Evolutionary conservation across 2,797 vertebrate species (phyloP), one percentile per base, ranked within the genome.

Genomic region (Pangasius krempfi): DNA sequence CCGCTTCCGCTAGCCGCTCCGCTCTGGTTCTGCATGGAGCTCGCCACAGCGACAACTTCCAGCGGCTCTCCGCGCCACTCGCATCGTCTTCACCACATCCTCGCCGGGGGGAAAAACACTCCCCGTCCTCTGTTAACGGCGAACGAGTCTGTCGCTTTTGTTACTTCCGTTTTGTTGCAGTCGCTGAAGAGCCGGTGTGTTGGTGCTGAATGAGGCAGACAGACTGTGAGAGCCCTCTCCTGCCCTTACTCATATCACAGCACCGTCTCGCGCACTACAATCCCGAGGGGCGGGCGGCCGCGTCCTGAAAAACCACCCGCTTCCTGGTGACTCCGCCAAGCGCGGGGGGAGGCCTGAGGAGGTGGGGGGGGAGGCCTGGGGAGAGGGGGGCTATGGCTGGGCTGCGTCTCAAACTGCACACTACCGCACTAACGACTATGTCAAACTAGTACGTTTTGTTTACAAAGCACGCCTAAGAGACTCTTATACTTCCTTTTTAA

Each of bases 1-100:
- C 92, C 92, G 88, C 91, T 92, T 93, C 95, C 93, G 94, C 93
- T 94, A 94, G 93, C 95, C 94, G 94, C 94, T 93, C 93, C 95
- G 94, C 96, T 97, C 94, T 95, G 94, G 95, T 96, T 96, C 96
- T 94, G 95, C 96, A 96, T 96, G 95, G 95, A 94, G 94, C 95
- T 95, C 75, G 73, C 20, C 93, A 94, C 95, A 94, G 93, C 91
- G 92, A 93, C 95, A 92, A 94, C 91, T 94, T 94, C 94, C 93
- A 93, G 84, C 94, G 95, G 94, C 94, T 87, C 91, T 91, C 88
- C 87, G 92, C 92, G 92, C 87, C 87, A 58, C 86, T 80, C 85
- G 85, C 90, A 92, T 92, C 85, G 88, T 87, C 50, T 83, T 90
- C 88, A 84, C 47, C 83, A 80, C 89, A 87, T 88, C 56, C 64